Evolutionary conservation across 2,113 vertebrate genomes (phyloP).

Genomic region (Mola mola): DNA sequence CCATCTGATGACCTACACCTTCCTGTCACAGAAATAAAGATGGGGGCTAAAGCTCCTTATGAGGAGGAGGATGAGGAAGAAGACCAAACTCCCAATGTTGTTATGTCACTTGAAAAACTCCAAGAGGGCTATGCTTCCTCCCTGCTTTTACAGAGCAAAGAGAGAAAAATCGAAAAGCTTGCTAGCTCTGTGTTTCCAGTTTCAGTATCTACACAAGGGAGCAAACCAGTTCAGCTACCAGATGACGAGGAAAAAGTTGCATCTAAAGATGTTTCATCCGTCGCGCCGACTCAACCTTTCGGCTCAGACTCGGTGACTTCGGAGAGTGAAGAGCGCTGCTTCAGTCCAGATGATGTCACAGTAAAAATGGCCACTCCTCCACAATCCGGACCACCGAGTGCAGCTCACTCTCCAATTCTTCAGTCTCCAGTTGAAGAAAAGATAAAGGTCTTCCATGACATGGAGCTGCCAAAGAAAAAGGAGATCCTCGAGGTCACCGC

Average conservation of each 20-base stretch:
- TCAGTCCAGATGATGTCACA: constrained; percentile 94
- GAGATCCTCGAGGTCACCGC: constrained; percentile 4
- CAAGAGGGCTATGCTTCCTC: constrained; percentile 79
- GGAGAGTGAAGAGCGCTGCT: constrained; percentile 91
- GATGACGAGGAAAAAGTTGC: constrained; percentile 60
- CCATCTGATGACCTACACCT: constrained; percentile 87
- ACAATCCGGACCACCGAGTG: constrained; percentile 90
- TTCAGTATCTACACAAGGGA: constrained; percentile 53
- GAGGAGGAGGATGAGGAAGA: constrained; percentile 84
- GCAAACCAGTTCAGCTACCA: constrained; percentile 64
- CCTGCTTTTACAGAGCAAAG: constrained; percentile 64
- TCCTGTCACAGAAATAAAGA: constrained; percentile 78
- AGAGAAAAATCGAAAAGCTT: constrained; percentile 44
- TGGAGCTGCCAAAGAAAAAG: constrained; percentile 72
- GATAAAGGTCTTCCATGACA: constrained; percentile 76
- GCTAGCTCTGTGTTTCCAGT: constrained; percentile 40
- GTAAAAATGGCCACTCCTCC: constrained; percentile 97
- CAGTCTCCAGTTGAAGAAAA: constrained; percentile 91
- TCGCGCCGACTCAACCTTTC: constrained; percentile 64
- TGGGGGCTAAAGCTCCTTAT: constrained; percentile 66
- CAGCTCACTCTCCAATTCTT: constrained; percentile 90
- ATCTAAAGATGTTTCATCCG: constrained; percentile 57
- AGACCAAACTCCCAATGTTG: constrained; percentile 83
- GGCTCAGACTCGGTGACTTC: constrained; percentile 76
- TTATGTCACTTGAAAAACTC: constrained; percentile 85